phyloP scores from a whole-genome alignment of 2,888 invertebrate genomes.

The Pyrochroa serraticornis region DNA sequence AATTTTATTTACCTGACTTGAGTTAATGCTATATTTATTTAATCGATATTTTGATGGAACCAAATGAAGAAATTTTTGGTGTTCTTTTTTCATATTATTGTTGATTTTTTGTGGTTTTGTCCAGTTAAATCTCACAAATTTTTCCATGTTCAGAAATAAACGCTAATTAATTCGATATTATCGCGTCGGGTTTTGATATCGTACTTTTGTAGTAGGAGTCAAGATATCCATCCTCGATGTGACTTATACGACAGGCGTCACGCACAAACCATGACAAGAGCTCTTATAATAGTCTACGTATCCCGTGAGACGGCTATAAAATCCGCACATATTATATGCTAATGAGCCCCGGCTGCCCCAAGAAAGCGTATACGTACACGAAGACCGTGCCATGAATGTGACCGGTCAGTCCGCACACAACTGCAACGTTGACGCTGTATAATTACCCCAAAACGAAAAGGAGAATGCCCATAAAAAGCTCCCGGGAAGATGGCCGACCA shows the following conservation, averaged over 20 bases:
- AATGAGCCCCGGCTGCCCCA: constrained; percentile 34
- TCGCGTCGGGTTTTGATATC: constrained; percentile 11
- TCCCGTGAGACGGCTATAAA: constrained; percentile 33
- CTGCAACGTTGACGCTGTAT: constrained; percentile 36
- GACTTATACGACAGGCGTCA: constrained; percentile 34
- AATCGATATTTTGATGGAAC: too few species aligned
- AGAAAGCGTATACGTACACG: constrained; percentile 26
- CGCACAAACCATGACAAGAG: constrained; percentile 31
- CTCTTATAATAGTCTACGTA: constrained; percentile 30
- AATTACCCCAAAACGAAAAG: constrained; percentile 35
- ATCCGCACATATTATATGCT: constrained; percentile 37
- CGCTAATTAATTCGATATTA: constrained; percentile 22
- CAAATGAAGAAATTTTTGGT: too few species aligned
- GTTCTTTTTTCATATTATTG: too few species aligned
- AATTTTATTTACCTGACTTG: too few species aligned
- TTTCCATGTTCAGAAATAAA: neutral
- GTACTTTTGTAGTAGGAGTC: constrained; percentile 13
- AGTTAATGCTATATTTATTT: too few species aligned
- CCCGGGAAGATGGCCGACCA: neutral
- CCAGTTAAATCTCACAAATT: too few species aligned
- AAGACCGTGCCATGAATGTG: constrained; percentile 23
- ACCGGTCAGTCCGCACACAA: constrained; percentile 20
- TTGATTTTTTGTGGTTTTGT: too few species aligned
- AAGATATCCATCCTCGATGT: constrained; percentile 29
- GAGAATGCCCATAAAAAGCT: constrained; percentile 24